Percentiles rank a stretch among this genome's conserved stretches.
phyloP scores from a whole-genome alignment of 2,888 invertebrate species.

The Diogma glabrata region DNA sequence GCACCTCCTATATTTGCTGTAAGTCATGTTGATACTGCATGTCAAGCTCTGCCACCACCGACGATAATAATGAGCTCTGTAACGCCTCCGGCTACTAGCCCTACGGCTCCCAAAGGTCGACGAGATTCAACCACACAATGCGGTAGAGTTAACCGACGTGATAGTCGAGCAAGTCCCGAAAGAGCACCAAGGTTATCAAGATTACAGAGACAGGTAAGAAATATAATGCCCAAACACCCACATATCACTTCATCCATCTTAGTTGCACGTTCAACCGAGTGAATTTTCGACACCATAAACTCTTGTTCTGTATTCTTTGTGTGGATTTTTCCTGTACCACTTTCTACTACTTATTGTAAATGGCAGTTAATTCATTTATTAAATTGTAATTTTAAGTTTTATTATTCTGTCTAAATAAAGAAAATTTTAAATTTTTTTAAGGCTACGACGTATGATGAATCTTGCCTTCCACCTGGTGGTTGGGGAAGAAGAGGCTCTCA shows the following conservation, averaged over 20 bases:
- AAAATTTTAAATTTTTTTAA: neutral
- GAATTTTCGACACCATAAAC: no score
- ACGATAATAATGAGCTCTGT: conserved; percentile 75
- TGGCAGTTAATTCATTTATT: no score
- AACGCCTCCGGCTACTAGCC: conserved; percentile 71
- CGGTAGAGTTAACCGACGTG: conserved; percentile 49
- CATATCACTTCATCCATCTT: neutral
- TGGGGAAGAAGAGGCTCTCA: conserved; percentile 63
- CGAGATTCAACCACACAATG: conserved; percentile 81
- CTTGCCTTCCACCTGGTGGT: conserved; percentile 56
- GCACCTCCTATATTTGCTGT: conserved; percentile 39
- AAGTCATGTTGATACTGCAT: conserved; percentile 47
- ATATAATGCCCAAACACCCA: neutral
- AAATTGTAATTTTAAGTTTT: no score
- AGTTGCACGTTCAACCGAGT: no score
- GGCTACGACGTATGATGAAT: conserved; percentile 81
- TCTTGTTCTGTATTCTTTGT: no score
- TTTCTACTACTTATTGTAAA: no score
- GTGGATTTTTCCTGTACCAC: no score
- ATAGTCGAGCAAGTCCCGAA: conserved; percentile 59
- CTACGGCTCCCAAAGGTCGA: conserved; percentile 51
- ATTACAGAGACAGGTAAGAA: conserved; percentile 56
- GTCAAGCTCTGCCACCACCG: conserved; percentile 53
- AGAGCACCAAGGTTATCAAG: conserved; percentile 50
- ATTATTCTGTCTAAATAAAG: no score